Evolutionary conservation across 2,113 vertebrate species (phyloP), one percentile per base, ranked within the genome.

Genomic region (Pangasianodon gigas): DNA sequence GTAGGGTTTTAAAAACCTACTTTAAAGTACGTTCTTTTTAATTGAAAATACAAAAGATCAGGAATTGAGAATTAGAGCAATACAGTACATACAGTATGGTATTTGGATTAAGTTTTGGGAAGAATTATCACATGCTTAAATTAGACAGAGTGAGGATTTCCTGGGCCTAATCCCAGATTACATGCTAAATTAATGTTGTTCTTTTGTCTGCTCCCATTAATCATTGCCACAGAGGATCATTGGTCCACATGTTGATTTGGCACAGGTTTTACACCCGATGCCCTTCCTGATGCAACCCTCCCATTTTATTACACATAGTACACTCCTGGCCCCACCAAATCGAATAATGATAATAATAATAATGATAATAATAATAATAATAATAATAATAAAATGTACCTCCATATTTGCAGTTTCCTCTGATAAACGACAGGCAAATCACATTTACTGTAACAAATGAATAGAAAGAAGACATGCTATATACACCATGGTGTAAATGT

Each of bases 401-500:
- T 87, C 71, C 84, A 60, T 80, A 21, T 89, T 86, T 93, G 91
- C 93, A 93, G 88, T 3, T 67, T 24, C 89, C 91, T 87, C 60
- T 93, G 80, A 93, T 56, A 65, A 84, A 93, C 7, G 62, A 90
- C 10, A 91, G 60, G 77, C 93, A 93, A 48, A 93, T 93, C 60
- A 88, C 85, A 9, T 41, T 85, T 77, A 19, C 90, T 91, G 85
- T 80, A 79, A 88, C 24, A 16, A 32, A 84, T 21, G 11, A 44
- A 85, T 14, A 82, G 58, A 89, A 18, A 48, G 2, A 48, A 9
- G 48, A 46, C n/a, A 86, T 67, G 46, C 18, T 41, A 21, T 56
- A 83, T 10, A 24, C 8, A 83, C 80, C 32, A 84, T 44, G 2
- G 18, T 29, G 46, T 16, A 51, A 21, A 46, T 46, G 32, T 29